Percentiles rank a stretch among this genome's conserved stretches.
These are phyloP conservation scores for Puffinus mauretanicus DNA, from an alignment of 2,113 vertebrate genomes.

Conservation along the genomic window DNA sequence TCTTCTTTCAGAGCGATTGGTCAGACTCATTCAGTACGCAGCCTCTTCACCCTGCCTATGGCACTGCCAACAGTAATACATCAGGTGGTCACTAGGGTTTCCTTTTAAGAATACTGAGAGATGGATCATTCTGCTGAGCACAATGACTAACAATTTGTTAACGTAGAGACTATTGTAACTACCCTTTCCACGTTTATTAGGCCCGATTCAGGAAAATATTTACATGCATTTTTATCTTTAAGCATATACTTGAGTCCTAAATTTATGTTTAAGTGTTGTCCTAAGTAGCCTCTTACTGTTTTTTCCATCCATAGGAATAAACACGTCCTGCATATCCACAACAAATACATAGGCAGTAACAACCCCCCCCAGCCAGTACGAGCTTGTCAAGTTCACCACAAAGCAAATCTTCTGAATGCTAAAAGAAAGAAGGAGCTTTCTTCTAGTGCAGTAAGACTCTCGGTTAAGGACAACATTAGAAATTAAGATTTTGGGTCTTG, in stretches of 20 bases:
- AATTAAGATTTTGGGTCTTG: slow-evolving; percentile 63
- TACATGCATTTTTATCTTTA: slow-evolving; percentile 52
- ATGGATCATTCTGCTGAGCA: background rate
- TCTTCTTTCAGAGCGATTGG: background rate
- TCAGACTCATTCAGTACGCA: fast-evolving
- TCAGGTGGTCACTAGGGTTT: background rate
- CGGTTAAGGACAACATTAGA: slow-evolving; percentile 62
- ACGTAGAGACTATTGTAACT: background rate
- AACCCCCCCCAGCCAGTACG: background rate
- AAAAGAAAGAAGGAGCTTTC: background rate
- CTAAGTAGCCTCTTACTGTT: slow-evolving; percentile 1
- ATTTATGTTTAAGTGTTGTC: slow-evolving; percentile 19
- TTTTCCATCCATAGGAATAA: background rate
- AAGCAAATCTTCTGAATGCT: background rate
- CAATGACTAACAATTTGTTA: background rate
- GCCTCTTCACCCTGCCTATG: background rate
- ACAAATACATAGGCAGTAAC: background rate
- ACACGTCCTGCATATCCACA: background rate
- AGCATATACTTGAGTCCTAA: slow-evolving; percentile 47
- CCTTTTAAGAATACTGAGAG: background rate
- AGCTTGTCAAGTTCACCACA: background rate
- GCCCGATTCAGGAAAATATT: slow-evolving; percentile 24
- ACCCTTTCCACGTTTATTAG: background rate
- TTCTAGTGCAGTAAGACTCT: slow-evolving; percentile 57
- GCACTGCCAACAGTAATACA: background rate